Base-by-base conservation (phyloP, 30 jellyfish, hydroid and myxozoan genomes). In the Hydractinia echinata region DNA sequence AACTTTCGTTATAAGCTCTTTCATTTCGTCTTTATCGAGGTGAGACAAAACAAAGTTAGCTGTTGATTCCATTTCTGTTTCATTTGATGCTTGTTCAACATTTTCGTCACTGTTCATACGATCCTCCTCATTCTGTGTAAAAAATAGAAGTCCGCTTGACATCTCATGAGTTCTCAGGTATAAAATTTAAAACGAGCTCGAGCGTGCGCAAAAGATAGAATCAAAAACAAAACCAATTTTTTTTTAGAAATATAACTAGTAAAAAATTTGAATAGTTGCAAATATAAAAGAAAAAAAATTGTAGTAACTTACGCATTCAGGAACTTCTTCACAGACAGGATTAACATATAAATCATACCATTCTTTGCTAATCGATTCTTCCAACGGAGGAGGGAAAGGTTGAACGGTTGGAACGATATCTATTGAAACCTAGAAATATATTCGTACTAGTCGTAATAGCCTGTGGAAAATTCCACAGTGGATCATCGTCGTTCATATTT, bases 1-100 rank as follows among this genome's bases (percentile, higher is more conserved):
- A 64, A 64, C 51, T 64, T 64, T 13, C 19, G 19, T 64, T 64
- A 64, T 64, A 44, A 64, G 19, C 39, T 64, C 19, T 51, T 64
- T 64, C 7, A 64, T 51, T n/a, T 64, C 18, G 16, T 13, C 18
- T 64, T 51, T 44, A 64, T 64, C 74, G 19, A 64, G 19, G 74
- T 51, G 19, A 44, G 74, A 64, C 39, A 64, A 64, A 44, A 64
- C 74, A 7, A 64, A 64, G 39, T 64, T 51, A 64, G 74, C 74
- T 64, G 74, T 13, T 51, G 74, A 6, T 6, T 64, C 74, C 39
- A 51, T 64, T 7, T n/a, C 74, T 44, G 44, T 30, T 30, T 30
- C 44, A 30, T 30, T 30, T 30, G 44, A 30, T 30, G 44, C 44
- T 30, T 30, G 44, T 30, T 30, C 44, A 30, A 30, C 44, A 30